A percentile compares a stretch with the other conserved stretches of the same genome.
These are phyloP conservation scores for Axis porcinus DNA, from an alignment of 2,113 vertebrate species.

Conservation along the genomic window DNA sequence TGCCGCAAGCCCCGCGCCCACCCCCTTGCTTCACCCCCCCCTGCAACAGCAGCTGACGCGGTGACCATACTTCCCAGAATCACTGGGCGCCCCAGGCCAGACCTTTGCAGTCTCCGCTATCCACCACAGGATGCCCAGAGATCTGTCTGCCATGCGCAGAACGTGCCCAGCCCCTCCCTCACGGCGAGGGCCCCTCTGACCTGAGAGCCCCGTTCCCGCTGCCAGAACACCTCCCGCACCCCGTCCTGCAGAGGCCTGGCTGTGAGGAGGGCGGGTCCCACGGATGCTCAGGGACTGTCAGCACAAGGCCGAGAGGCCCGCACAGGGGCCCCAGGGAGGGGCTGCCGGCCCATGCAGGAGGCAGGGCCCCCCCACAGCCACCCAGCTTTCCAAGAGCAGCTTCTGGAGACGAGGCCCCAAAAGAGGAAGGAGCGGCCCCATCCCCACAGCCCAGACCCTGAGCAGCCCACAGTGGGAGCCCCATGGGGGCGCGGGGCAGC, in stretches of 20 bases:
- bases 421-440: too few relatives aligned
- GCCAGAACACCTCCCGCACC: background rate
- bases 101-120: background rate
- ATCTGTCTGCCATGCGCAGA: background rate
- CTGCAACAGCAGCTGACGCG: accelerated
- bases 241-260: background rate
- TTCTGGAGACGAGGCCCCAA: background rate
- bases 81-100: background rate
- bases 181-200: background rate
- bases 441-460: background rate
- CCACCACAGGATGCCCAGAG: background rate
- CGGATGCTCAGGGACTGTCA: too few relatives aligned
- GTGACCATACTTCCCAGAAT: background rate
- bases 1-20: background rate
- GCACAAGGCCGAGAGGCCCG: background rate
- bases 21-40: background rate
- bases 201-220: background rate
- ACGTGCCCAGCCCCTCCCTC: accelerated
- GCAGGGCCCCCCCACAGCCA: background rate
- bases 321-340: background rate
- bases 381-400: background rate
- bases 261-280: background rate
- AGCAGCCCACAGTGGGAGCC: background rate
- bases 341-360: background rate
- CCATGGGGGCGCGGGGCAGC: background rate